A percentile compares a stretch with the other conserved stretches of the same genome.
Conservation (phyloP, 2,797 vertebrate species). For the Eremophila alpestris region DNA sequence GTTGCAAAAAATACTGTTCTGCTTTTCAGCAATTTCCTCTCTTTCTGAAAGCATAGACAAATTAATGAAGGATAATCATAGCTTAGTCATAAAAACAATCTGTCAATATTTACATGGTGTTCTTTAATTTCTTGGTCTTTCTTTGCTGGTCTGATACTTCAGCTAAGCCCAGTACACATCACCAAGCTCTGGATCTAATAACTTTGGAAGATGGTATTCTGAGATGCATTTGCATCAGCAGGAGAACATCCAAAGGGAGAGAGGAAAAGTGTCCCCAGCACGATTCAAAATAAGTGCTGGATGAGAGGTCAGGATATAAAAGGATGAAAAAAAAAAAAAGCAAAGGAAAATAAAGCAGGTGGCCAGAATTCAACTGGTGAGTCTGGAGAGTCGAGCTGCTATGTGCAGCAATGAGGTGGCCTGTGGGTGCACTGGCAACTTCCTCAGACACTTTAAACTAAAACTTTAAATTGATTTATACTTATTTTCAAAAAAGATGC, state of each 20-base stretch:
- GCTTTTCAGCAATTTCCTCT: constrained; percentile 15
- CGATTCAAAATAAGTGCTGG: constrained; percentile 1
- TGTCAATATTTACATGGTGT: constrained; percentile 19
- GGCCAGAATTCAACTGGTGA: not conserved
- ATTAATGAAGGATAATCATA: constrained; percentile 23
- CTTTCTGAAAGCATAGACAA: constrained; percentile 38
- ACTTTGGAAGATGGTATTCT: not conserved
- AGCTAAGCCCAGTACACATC: not conserved
- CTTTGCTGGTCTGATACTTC: not conserved
- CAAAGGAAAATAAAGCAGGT: not conserved
- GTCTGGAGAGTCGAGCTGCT: not conserved
- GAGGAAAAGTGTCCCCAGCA: not conserved
- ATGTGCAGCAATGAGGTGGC: not conserved
- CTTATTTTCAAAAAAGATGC: not conserved
- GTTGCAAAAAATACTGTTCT: not conserved
- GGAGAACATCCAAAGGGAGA: not conserved
- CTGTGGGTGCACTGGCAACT: not conserved
- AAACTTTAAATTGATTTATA: not conserved
- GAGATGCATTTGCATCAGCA: not conserved
- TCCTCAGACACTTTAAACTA: not conserved
- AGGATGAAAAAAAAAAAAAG: not conserved
- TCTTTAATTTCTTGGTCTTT: not conserved
- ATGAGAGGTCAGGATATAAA: not conserved
- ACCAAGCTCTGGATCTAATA: not conserved
- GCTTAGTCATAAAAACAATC: constrained; percentile 32